Evolutionary conservation across 2,888 invertebrate genomes (phyloP).

Genomic region (Schizaphis graminum): DNA sequence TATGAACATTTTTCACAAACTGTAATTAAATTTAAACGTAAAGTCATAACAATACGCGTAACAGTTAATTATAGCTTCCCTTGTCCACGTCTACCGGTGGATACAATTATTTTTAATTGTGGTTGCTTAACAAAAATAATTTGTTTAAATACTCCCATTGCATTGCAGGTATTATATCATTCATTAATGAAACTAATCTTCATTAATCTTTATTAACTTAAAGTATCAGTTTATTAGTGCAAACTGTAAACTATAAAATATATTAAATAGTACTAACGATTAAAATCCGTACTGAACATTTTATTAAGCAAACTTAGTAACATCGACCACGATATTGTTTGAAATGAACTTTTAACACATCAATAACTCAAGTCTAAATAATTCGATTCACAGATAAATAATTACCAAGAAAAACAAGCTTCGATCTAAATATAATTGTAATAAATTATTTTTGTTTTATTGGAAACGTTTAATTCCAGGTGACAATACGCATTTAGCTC

Average conservation of each 20-base stretch:
- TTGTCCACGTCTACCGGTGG: neutral
- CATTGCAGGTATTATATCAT: neutral
- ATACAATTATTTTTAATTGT: constrained; percentile 34
- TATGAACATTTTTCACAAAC: constrained; percentile 2
- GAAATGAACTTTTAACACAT: neutral
- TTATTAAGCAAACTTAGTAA: neutral
- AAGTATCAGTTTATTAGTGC: neutral
- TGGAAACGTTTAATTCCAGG: neutral
- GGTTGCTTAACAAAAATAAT: constrained; percentile 16
- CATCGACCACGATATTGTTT: neutral
- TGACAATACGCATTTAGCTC: neutral
- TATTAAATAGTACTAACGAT: neutral
- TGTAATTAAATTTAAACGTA: constrained; percentile 3
- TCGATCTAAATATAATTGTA: neutral
- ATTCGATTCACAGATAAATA: neutral
- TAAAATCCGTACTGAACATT: neutral
- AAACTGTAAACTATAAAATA: neutral
- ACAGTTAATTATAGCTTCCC: neutral
- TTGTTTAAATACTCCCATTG: constrained; percentile 8
- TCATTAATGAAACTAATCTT: constrained; percentile 1
- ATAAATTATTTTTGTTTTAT: neutral
- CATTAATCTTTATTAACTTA: constrained; percentile 7
- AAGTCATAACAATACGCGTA: constrained; percentile 26
- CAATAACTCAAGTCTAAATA: neutral
- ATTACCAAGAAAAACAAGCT: neutral